A percentile compares a stretch with the other conserved stretches of the same genome.
phyloP scores from a whole-genome alignment of 2,113 vertebrate genomes.

The Zapornia atra region DNA sequence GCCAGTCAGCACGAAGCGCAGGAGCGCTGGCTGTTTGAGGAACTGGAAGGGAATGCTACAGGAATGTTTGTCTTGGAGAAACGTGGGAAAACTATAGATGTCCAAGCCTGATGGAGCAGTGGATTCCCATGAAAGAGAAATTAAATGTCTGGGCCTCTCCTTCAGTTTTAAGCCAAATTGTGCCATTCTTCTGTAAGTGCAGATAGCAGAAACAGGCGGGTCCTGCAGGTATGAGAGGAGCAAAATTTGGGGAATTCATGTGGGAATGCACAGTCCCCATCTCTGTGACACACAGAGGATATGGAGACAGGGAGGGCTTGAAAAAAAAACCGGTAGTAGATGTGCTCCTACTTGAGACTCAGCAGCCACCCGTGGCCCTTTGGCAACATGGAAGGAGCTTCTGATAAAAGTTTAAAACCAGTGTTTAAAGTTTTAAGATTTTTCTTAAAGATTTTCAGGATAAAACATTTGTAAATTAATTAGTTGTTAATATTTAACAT shows the following conservation, averaged over 20 bases:
- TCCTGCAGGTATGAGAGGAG: not conserved
- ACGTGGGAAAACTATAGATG: not conserved
- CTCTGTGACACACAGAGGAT: not conserved
- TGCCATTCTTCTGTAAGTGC: not conserved
- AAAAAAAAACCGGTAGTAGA: not conserved
- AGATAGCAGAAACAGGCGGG: not conserved
- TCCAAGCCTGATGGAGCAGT: constrained; percentile 65
- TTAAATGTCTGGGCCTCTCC: not conserved
- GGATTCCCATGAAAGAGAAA: constrained; percentile 69
- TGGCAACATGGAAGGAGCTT: not conserved
- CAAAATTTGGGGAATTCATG: not conserved
- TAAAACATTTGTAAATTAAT: not conserved
- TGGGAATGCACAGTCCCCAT: not conserved
- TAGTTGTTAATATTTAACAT: not conserved
- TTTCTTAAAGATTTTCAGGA: not conserved
- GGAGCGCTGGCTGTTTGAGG: not conserved
- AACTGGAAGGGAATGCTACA: not conserved
- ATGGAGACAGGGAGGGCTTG: not conserved
- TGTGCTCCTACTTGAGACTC: not conserved
- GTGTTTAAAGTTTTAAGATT: not conserved
- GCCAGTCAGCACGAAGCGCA: not conserved
- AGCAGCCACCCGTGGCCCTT: not conserved
- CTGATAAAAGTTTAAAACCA: not conserved
- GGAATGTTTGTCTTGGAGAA: not conserved
- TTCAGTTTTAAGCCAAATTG: not conserved